Percentiles rank a stretch among this genome's conserved stretches.
Evolutionary conservation across 1,140 invertebrate genomes (phyloP).

Genomic region (Trichonephila inaurata): DNA sequence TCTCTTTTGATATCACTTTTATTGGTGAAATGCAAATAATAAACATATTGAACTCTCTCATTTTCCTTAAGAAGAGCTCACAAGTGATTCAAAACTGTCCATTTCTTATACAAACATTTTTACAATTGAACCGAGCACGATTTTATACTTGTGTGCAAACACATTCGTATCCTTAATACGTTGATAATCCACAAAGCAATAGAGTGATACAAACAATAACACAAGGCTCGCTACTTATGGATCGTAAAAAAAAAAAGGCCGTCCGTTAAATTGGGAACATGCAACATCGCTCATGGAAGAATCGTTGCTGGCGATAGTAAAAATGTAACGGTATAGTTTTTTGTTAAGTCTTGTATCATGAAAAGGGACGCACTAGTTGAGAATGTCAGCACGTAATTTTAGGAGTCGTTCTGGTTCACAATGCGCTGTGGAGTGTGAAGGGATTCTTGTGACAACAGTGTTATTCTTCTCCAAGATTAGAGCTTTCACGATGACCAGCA

Average conservation of each 20-base stretch:
- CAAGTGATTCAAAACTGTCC: no score
- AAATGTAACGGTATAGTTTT: constrained; percentile 30
- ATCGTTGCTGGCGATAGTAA: constrained; percentile 1
- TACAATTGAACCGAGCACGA: neutral
- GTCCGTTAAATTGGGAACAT: constrained; percentile 34
- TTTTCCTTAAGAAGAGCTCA: no score
- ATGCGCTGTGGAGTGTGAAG: constrained; percentile 31
- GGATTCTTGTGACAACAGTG: neutral
- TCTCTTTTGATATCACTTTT: no score
- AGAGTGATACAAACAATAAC: neutral
- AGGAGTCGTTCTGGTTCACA: constrained; percentile 8
- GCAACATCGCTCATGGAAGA: constrained; percentile 51
- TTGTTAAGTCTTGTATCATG: neutral
- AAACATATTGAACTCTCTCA: no score
- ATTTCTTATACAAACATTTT: no score
- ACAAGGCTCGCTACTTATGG: neutral
- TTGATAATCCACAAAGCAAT: neutral
- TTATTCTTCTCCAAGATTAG: neutral
- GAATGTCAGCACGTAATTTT: constrained; percentile 15
- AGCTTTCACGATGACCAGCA: neutral
- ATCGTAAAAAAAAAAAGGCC: neutral
- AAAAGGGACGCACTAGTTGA: constrained; percentile 4
- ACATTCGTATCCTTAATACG: neutral
- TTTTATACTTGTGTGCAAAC: neutral
- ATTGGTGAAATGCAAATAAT: no score